These are phyloP conservation scores for Cyclura pinguis DNA, from an alignment of 2,797 vertebrate genomes.

Conservation along the genomic window DNA sequence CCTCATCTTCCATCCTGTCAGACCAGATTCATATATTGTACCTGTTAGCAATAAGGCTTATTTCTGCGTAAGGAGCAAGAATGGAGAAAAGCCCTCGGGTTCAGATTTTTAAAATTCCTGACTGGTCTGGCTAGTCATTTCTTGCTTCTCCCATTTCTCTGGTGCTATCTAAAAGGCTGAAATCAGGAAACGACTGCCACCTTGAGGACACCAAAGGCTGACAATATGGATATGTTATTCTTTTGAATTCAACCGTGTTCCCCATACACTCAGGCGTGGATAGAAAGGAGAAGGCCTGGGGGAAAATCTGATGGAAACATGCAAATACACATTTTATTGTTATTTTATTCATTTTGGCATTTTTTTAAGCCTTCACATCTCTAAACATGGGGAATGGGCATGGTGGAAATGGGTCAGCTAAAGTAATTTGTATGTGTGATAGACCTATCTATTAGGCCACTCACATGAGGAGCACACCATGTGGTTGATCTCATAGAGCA, in stretches of 20 bases:
- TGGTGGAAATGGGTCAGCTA: neutral
- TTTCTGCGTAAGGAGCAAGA: neutral
- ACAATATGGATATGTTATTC: neutral
- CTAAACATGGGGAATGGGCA: neutral
- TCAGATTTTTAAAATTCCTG: neutral
- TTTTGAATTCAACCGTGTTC: neutral
- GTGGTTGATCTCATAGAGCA: neutral
- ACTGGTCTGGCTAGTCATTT: neutral
- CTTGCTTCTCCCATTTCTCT: neutral
- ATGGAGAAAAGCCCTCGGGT: neutral
- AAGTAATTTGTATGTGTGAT: neutral
- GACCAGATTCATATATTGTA: too few species aligned
- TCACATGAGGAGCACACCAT: neutral
- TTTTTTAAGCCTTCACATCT: neutral
- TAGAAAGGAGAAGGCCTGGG: too few species aligned
- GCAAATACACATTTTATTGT: too few species aligned
- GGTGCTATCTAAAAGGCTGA: neutral
- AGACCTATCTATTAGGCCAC: neutral
- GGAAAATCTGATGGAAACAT: neutral
- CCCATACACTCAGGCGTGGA: neutral
- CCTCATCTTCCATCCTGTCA: neutral
- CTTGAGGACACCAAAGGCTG: constrained; percentile 28
- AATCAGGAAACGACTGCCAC: constrained; percentile 22
- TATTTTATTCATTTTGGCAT: too few species aligned
- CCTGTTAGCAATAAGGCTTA: neutral